Evolutionary conservation across 64 coral and sea anemone species (phyloP), one percentile per base, ranked within the genome.

Genomic region (Porites lutea): DNA sequence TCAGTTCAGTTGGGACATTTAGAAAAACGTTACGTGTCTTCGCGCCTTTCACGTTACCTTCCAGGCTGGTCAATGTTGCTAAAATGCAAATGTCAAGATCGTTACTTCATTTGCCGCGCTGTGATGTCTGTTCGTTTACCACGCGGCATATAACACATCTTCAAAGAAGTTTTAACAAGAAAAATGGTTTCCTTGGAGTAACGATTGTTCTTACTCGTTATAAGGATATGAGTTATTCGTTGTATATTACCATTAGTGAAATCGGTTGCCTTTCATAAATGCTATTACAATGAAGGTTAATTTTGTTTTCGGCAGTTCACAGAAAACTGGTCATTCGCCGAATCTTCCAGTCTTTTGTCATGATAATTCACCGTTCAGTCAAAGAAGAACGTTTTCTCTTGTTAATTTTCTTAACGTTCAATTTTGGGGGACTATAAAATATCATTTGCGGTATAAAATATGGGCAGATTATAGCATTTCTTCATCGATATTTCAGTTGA

Each of bases 211-310:
- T 46, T 46, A 74, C 23, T 74, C 43, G 72, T 16, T 49, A 37
- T 37, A 15, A 48, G 72, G 72, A 74, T 13, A 74, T 50, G 45
- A 13, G 15, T 37, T 6, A 2, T 16, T 47, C 43, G 48, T 74
- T 74, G 72, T 18, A 74, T 74, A 4, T 48, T 16, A 74, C 13
- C 72, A 74, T 74, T 74, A 74, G 72, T 47, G 37, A 74, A 74
- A 46, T 13, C 72, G 72, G 43, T 14, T 50, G 43, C 72, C 48
- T 74, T 65, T 48, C 11, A 71, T 49, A 46, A 44, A 11, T 74
- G 9, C 48, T 74, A 74, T 48, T 48, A 74, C 43, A 74, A 16
- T 74, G 72, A 13, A 65, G 62, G 8, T 65, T 65, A 65, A 65
- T 65, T 65, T 65, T 65, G 13, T 48, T 74, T 74, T 74, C 11